These are phyloP conservation scores for Dolichallabes microphthalmus DNA, from an alignment of 2,113 vertebrate species.

Conservation along the genomic window DNA sequence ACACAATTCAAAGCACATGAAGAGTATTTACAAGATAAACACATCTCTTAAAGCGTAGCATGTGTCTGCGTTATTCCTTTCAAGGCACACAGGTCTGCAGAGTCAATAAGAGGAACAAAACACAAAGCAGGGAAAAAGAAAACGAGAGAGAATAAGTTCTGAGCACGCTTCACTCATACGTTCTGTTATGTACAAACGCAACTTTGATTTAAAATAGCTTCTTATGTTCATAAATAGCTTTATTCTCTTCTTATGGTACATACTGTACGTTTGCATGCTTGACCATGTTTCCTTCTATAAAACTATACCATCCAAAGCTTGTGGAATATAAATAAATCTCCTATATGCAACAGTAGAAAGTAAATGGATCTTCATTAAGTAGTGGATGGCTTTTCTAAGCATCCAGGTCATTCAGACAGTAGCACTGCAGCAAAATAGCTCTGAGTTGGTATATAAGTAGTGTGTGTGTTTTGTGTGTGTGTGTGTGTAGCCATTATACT, in stretches of 20 bases:
- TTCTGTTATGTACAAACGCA: constrained; percentile 69
- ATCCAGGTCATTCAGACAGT: constrained; percentile 81
- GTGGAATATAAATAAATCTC: constrained; percentile 84
- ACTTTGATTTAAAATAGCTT: constrained; percentile 71
- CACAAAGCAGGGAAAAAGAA: neutral
- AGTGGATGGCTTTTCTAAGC: constrained; percentile 69
- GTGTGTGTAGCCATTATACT: constrained; percentile 64
- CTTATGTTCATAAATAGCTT: constrained; percentile 69
- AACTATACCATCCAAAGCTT: constrained; percentile 79
- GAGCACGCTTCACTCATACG: constrained; percentile 53
- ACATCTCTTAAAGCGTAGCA: constrained; percentile 67
- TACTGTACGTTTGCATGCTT: constrained; percentile 75
- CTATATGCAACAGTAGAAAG: constrained; percentile 83
- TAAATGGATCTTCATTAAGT: constrained; percentile 66
- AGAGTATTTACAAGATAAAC: constrained; percentile 88
- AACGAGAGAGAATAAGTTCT: constrained; percentile 53
- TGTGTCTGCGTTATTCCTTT: constrained; percentile 70
- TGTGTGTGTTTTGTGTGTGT: neutral
- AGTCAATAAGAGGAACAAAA: constrained; percentile 58
- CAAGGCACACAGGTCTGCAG: constrained; percentile 65
- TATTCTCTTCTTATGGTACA: constrained; percentile 77
- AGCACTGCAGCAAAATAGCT: constrained; percentile 86
- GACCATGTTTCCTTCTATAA: constrained; percentile 78
- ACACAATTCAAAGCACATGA: constrained; percentile 71
- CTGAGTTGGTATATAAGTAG: constrained; percentile 72